phyloP scores from a whole-genome alignment of 2,888 invertebrate species.

The Rhagonycha fulva region DNA sequence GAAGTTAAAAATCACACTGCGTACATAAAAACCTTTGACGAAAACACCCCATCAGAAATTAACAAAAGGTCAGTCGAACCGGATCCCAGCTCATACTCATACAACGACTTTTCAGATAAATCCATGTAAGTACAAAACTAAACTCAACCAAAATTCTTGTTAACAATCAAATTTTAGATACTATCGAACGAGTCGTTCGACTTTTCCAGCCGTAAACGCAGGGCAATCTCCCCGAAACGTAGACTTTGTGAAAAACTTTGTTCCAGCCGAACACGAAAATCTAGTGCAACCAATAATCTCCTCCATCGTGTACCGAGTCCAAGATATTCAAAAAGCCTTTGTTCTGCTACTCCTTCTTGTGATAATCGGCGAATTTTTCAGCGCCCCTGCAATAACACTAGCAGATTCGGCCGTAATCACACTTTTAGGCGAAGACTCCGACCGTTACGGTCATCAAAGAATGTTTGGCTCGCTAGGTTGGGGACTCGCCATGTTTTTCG shows the following conservation, averaged over 20 bases:
- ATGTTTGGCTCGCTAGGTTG: slow-evolving; percentile 98
- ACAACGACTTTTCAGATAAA: slow-evolving; percentile 11
- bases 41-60: slow-evolving; percentile 43
- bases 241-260: slow-evolving; percentile 75
- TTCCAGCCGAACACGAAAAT: slow-evolving; percentile 67
- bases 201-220: slow-evolving; percentile 51
- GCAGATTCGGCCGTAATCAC: slow-evolving; percentile 92
- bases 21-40: slow-evolving; percentile 64
- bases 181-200: slow-evolving; percentile 54
- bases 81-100: not conserved
- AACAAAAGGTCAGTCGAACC: slow-evolving; percentile 53
- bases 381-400: slow-evolving; percentile 92
- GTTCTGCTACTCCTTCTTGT: slow-evolving; percentile 90
- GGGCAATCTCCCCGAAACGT: slow-evolving; percentile 78
- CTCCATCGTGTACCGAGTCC: slow-evolving; percentile 86
- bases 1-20: slow-evolving; percentile 66
- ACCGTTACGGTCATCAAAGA: slow-evolving; percentile 89
- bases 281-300: slow-evolving; percentile 92
- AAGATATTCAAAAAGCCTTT: slow-evolving; percentile 94
- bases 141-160: not conserved
- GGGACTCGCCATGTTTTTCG: slow-evolving; percentile 98
- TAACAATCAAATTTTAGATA: slow-evolving; percentile 35
- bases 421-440: slow-evolving; percentile 64
- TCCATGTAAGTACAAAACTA: slow-evolving; percentile 1
- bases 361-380: slow-evolving; percentile 96